These are phyloP conservation scores for Malurus cyaneus DNA, from an alignment of 2,113 vertebrate genomes.

Conservation along the genomic window DNA sequence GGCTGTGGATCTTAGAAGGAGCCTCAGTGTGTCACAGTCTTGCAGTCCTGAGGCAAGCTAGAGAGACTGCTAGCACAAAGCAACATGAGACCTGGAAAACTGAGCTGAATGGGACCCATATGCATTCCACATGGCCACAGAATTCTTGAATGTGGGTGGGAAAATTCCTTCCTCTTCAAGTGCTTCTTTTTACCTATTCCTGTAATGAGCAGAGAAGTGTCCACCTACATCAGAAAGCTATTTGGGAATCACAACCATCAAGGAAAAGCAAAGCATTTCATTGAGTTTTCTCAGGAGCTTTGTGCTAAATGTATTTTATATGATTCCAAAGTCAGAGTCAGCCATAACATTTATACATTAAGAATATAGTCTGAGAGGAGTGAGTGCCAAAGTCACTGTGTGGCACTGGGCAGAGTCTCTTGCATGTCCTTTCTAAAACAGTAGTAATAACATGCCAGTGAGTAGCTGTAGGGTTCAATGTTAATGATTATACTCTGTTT, in stretches of 20 bases:
- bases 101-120: neutral
- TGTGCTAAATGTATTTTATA: neutral
- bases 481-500: neutral
- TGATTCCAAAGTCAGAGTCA: neutral
- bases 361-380: neutral
- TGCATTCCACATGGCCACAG: neutral
- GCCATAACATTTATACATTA: neutral
- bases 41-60: neutral
- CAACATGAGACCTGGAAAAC: neutral
- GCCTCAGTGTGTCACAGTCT: accelerated
- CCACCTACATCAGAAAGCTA: neutral
- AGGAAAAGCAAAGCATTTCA: neutral
- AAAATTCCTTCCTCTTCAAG: neutral
- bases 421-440: neutral
- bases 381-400: neutral
- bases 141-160: neutral
- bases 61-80: neutral
- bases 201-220: neutral
- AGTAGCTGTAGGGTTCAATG: neutral
- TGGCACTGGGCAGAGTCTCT: neutral
- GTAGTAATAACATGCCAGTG: neutral
- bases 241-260: neutral
- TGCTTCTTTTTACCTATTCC: neutral
- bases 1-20: neutral
- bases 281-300: neutral